phyloP scores from a whole-genome alignment of 2,888 invertebrate species.

The Chrysodeixis includens region DNA sequence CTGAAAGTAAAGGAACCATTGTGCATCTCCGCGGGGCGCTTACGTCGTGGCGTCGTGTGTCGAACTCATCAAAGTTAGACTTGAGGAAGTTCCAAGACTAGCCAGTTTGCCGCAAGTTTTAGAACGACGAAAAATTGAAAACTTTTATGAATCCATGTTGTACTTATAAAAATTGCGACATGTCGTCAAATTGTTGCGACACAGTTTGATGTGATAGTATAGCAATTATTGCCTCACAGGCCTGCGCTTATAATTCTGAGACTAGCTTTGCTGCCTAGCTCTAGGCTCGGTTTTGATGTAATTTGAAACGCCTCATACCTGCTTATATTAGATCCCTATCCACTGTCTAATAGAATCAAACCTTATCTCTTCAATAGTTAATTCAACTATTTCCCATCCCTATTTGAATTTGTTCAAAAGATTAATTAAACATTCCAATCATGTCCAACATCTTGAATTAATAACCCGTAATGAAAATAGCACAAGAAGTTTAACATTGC shows the following conservation, averaged over 20 bases:
- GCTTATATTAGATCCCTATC: too few species aligned
- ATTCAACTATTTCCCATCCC: too few species aligned
- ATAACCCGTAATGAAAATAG: conserved; percentile 52
- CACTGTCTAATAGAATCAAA: too few species aligned
- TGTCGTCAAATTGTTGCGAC: too few species aligned
- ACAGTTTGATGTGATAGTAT: too few species aligned
- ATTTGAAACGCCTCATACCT: too few species aligned
- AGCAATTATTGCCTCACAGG: too few species aligned
- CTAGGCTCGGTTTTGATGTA: too few species aligned
- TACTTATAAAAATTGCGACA: conserved; percentile 29
- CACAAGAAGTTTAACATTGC: conserved; percentile 49
- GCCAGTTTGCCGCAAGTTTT: conserved; percentile 64
- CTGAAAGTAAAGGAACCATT: conserved; percentile 68
- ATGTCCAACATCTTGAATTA: conserved; percentile 41
- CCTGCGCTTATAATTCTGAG: too few species aligned
- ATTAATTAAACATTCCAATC: not conserved
- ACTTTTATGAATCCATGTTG: conserved; percentile 57
- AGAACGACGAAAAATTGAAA: conserved; percentile 71
- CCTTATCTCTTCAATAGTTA: too few species aligned
- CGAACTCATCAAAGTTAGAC: conserved; percentile 82
- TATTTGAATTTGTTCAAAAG: too few species aligned
- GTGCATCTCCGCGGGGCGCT: conserved; percentile 70
- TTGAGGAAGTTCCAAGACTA: conserved; percentile 58
- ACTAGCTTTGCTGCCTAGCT: too few species aligned
- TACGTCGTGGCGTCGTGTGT: conserved; percentile 67